A percentile compares a stretch with the other conserved stretches of the same genome.
Evolutionary conservation across 2,113 vertebrate species (phyloP).

Genomic region (Symphodus melops): DNA sequence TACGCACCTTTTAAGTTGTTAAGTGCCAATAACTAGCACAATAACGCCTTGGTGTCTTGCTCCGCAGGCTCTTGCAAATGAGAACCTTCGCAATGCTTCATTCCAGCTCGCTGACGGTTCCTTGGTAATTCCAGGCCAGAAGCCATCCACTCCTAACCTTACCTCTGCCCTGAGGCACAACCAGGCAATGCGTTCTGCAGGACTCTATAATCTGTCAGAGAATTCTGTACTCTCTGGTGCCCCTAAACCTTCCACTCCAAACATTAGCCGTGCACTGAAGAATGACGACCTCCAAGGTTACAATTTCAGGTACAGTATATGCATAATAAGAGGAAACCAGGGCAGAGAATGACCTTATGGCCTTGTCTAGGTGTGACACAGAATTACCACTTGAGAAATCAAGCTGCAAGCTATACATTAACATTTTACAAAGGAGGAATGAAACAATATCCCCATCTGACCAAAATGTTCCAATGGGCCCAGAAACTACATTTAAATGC

Average conservation of each 20-base stretch:
- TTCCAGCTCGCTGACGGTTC: conserved; percentile 72
- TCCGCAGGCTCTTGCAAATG: conserved; percentile 75
- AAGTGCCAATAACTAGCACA: no score
- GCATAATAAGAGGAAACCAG: conserved; percentile 14
- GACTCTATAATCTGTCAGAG: conserved; percentile 63
- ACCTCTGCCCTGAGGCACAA: conserved; percentile 68
- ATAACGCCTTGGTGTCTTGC: conserved; percentile 13
- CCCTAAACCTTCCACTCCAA: conserved; percentile 72
- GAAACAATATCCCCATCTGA: not conserved
- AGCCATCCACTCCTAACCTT: conserved; percentile 62
- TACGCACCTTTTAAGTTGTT: no score
- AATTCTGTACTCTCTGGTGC: conserved; percentile 66
- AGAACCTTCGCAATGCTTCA: conserved; percentile 67
- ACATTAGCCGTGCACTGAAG: conserved; percentile 58
- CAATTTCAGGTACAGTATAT: conserved; percentile 54
- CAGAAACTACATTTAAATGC: not conserved
- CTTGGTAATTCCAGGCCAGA: conserved; percentile 73
- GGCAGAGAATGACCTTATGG: not conserved
- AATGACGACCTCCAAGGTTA: conserved; percentile 52
- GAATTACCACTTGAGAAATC: conserved; percentile 11
- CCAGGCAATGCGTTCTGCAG: conserved; percentile 52
- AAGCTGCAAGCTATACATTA: not conserved
- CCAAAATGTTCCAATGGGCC: not conserved
- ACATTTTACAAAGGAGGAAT: not conserved
- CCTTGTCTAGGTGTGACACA: not conserved